Percentiles rank a stretch among this genome's conserved stretches.
Conservation (phyloP, 2,888 invertebrate species). For the Netelia inedita region DNA sequence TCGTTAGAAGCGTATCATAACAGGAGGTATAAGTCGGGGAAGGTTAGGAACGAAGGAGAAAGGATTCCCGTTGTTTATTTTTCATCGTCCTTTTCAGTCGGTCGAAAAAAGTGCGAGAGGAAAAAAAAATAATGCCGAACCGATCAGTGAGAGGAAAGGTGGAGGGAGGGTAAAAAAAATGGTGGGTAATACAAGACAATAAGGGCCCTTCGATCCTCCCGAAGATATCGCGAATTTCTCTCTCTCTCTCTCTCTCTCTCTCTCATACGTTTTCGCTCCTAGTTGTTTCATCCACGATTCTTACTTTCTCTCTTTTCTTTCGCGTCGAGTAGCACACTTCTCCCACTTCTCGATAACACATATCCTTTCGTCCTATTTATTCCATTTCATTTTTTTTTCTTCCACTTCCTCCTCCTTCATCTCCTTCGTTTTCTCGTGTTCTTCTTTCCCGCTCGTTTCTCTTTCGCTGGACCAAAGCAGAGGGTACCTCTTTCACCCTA, state of each 20-base stretch:
- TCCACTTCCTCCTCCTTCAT: constrained; percentile 41
- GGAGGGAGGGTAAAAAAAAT: constrained; percentile 45
- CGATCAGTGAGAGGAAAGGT: constrained; percentile 32
- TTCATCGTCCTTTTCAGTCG: constrained; percentile 11
- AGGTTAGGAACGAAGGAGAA: constrained; percentile 69
- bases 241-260: constrained; percentile 47
- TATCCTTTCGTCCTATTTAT: constrained; percentile 55
- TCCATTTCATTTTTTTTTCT: constrained; percentile 53
- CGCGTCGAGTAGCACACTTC: constrained; percentile 47
- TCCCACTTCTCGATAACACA: constrained; percentile 26
- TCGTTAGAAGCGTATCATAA: constrained; percentile 78
- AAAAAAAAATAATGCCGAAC: constrained; percentile 56
- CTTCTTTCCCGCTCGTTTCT: constrained; percentile 48
- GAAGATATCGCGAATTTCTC: constrained; percentile 73
- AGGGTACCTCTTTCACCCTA: constrained; percentile 64
- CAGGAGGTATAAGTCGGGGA: constrained; percentile 75
- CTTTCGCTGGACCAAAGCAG: constrained; percentile 49
- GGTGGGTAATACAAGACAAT: constrained; percentile 77
- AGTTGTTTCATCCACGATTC: constrained; percentile 43
- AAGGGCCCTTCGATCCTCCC: constrained; percentile 77
- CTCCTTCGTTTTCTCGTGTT: constrained; percentile 40
- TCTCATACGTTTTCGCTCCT: constrained; percentile 37
- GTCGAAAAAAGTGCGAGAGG: constrained; percentile 16
- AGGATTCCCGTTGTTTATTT: constrained; percentile 49
- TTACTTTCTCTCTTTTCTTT: constrained; percentile 45